phyloP scores from a whole-genome alignment of 2,888 invertebrate genomes.

The Embidobia sp. region DNA sequence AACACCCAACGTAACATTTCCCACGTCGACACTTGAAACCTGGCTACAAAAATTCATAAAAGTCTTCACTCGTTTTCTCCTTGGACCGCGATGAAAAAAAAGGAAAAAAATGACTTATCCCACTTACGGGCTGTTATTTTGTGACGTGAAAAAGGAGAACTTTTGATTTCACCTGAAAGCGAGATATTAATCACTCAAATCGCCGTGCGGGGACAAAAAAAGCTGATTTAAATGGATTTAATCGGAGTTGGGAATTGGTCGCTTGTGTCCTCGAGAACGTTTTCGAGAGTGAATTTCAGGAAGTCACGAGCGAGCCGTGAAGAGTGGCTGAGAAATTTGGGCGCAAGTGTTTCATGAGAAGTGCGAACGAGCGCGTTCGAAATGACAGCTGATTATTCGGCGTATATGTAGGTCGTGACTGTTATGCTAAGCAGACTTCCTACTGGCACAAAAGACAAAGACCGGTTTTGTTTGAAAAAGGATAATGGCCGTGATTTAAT shows the following conservation, averaged over 20 bases:
- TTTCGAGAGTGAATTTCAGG: not conserved
- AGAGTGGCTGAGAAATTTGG: conserved; percentile 15
- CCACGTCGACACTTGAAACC: conserved; percentile 24
- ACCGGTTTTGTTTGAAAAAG: conserved; percentile 57
- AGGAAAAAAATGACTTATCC: not conserved
- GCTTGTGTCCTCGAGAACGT: not conserved
- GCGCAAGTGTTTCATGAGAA: conserved; percentile 7
- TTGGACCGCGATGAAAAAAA: too few species aligned
- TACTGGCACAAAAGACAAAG: conserved; percentile 49
- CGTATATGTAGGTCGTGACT: conserved; percentile 54
- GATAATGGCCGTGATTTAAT: conserved; percentile 42
- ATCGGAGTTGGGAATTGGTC: too few species aligned
- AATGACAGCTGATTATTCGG: conserved; percentile 49
- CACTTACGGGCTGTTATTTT: too few species aligned
- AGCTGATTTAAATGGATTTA: conserved; percentile 3
- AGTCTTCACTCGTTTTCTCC: not conserved
- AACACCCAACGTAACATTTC: conserved; percentile 5
- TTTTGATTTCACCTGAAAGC: not conserved
- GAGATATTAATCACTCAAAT: conserved; percentile 1
- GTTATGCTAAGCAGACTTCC: conserved; percentile 57
- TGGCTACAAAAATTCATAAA: conserved; percentile 14
- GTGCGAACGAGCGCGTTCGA: conserved; percentile 43
- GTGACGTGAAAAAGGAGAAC: conserved; percentile 2
- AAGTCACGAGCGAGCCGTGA: not conserved
- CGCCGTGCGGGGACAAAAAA: not conserved